Evolutionary conservation across 2,113 vertebrate species (phyloP), one percentile per base, ranked within the genome.

Genomic region (Tragelaphus buxtoni): DNA sequence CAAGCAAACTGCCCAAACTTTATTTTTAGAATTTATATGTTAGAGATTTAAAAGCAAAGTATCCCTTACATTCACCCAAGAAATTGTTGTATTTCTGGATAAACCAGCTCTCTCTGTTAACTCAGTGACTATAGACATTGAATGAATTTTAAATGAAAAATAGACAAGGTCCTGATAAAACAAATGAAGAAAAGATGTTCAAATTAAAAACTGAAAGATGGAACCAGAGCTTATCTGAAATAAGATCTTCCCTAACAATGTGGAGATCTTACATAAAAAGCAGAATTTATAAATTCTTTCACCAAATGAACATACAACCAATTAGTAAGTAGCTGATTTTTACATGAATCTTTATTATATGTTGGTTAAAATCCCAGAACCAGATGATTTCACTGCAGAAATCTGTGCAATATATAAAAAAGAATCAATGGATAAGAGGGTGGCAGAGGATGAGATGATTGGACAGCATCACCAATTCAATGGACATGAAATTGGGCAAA

Each of bases 11-110:
- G 7, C 13, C 13, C 0, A 22, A 58, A 35, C 24, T 94, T 94
- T 76, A n/a, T n/a, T 98, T 90, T 96, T 74, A 90, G 42, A 94
- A 92, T 69, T 90, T 94, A 72, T 22, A 39, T 13, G 14, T 69
- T 92, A 56, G 20, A 47, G 28, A 58, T 88, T 39, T 20, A 72
- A 45, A 94, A 95, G 47, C 28, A 79, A 92, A 86, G 20, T 22
- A 3, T 53, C 86, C 45, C 28, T 89, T 42, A 55, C 5, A 65
- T 84, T 86, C 17, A 89, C 30, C 7, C 42, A 69, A 45, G 45
- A 94, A 32, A 49, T 8, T 88, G 84, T 49, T 83, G 1, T 55
- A 86, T 94, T 84, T 81, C 47, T 95, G 47, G 22, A 76, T 90
- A 95, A 96, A 61, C 18, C 88, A 55, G n/a, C 4, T 93, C 39